Evolutionary conservation across 1,140 invertebrate genomes (phyloP).

Genomic region (Procambarus virginalis): DNA sequence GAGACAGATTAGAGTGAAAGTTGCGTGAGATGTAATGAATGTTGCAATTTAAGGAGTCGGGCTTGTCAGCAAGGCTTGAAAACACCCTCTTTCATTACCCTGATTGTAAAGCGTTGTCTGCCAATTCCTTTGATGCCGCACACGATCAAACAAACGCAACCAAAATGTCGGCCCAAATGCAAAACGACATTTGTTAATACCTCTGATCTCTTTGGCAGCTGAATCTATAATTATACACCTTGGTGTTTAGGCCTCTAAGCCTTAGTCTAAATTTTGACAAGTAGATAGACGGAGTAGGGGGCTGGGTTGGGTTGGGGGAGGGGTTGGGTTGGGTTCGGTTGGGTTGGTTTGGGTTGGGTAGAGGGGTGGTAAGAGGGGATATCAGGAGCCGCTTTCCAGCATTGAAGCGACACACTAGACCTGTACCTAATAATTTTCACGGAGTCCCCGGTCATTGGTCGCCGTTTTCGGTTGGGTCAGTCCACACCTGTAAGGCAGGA

Average conservation of each 20-base stretch:
- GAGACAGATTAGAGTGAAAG: conserved; percentile 41
- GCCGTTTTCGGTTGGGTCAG: conserved; percentile 35
- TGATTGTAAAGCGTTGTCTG: conserved; percentile 28
- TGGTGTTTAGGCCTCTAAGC: not conserved
- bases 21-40: conserved; percentile 42
- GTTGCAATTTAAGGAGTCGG: conserved; percentile 52
- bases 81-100: conserved; percentile 35
- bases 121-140: not conserved
- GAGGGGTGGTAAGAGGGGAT: too few species aligned
- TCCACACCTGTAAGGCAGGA: not conserved
- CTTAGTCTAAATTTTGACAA: too few species aligned
- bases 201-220: not conserved
- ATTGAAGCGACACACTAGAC: too few species aligned
- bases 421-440: too few species aligned
- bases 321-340: too few species aligned
- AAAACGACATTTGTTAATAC: not conserved
- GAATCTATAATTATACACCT: not conserved
- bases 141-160: not conserved
- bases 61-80: conserved; percentile 25
- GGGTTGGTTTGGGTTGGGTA: too few species aligned
- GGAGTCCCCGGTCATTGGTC: not conserved
- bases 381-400: too few species aligned
- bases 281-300: too few species aligned
- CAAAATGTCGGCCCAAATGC: not conserved
- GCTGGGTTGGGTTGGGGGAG: too few species aligned